A percentile compares a stretch with the other conserved stretches of the same genome.
Evolutionary conservation across 1,140 invertebrate species (phyloP).

Genomic region (Orussus abietinus): DNA sequence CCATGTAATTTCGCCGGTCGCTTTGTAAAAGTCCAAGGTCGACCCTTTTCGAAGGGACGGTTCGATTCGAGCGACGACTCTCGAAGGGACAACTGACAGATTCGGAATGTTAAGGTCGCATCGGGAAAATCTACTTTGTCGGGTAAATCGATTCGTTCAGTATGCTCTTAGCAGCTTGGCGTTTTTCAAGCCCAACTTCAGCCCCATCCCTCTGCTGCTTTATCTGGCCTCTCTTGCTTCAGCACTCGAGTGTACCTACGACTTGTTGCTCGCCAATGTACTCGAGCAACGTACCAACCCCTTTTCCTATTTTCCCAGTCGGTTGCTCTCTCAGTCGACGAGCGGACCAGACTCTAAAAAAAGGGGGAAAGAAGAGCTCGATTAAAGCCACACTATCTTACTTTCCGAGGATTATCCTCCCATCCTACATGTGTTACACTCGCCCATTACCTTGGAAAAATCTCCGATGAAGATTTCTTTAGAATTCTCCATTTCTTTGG

Average conservation of each 20-base stretch:
- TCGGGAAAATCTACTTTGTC: too few species aligned
- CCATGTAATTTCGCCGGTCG: too few species aligned
- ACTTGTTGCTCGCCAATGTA: conserved; percentile 3
- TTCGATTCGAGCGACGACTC: too few species aligned
- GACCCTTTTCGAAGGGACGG: too few species aligned
- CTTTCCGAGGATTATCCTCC: not conserved
- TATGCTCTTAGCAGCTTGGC: conserved; percentile 6
- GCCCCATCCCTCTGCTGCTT: conserved; percentile 1
- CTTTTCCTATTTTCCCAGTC: too few species aligned
- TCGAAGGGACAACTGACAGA: too few species aligned
- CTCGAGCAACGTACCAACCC: too few species aligned
- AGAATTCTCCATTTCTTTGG: too few species aligned
- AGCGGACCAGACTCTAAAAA: not conserved
- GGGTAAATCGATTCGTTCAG: conserved; percentile 13
- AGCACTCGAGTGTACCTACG: not conserved
- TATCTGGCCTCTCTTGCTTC: conserved; percentile 8
- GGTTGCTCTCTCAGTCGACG: too few species aligned
- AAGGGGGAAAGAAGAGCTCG: not conserved
- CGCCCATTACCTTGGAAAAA: not conserved
- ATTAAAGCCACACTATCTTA: not conserved
- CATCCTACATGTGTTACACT: not conserved
- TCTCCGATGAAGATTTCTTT: too few species aligned
- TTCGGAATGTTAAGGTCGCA: too few species aligned
- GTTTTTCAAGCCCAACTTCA: conserved; percentile 19
- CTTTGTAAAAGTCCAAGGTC: too few species aligned